Conservation (phyloP, 2,888 invertebrate genomes). For the Archaeoteleia sp. region DNA sequence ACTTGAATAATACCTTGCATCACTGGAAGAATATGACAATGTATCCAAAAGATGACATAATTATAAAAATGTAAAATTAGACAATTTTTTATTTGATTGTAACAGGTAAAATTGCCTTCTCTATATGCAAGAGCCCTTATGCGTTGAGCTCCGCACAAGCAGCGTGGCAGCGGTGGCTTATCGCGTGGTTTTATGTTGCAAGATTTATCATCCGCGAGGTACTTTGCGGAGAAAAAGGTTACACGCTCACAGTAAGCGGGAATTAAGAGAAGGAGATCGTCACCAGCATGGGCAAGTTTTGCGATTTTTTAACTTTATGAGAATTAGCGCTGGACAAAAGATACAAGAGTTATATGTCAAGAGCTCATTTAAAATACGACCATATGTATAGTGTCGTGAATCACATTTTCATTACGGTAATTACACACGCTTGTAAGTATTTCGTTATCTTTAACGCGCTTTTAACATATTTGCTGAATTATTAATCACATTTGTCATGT, state of each 20-base stretch:
- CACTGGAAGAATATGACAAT: no score
- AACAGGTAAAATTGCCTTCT: no score
- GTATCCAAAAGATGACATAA: no score
- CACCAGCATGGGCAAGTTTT: slow-evolving; percentile 52
- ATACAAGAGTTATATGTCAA: slow-evolving; percentile 23
- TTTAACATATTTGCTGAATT: no score
- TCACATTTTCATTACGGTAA: slow-evolving; percentile 7
- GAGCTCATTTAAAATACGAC: slow-evolving; percentile 26
- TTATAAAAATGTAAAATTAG: no score
- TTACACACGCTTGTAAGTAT: no score
- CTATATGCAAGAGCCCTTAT: no score
- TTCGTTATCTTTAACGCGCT: slow-evolving; percentile 3
- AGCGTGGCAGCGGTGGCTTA: no score
- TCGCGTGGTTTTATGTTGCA: slow-evolving; percentile 17
- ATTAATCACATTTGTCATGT: no score
- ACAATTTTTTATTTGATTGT: no score
- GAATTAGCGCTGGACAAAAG: slow-evolving; percentile 32
- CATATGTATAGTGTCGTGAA: slow-evolving; percentile 17
- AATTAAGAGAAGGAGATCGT: slow-evolving; percentile 60
- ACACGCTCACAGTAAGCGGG: slow-evolving; percentile 60
- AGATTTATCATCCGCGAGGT: slow-evolving; percentile 35
- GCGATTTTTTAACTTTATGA: slow-evolving; percentile 53
- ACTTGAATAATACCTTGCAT: no score
- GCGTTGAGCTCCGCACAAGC: no score
- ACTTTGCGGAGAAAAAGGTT: slow-evolving; percentile 60